Evolutionary conservation across 2,113 vertebrate genomes (phyloP), one percentile per base, ranked within the genome.

Genomic region (Eulemur macaco): DNA sequence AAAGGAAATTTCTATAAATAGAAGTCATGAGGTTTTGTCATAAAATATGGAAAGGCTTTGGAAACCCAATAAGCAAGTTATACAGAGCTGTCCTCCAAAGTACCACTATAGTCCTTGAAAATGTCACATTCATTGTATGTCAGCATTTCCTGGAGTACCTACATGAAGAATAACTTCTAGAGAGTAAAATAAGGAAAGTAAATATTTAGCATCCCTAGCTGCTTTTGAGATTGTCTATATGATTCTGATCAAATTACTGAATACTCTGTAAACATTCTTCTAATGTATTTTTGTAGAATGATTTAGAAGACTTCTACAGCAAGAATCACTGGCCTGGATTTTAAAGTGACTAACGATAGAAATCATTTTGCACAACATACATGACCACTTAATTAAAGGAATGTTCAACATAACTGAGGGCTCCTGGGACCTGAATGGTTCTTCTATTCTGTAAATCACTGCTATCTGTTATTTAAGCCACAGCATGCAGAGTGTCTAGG

Each of bases 311-410:
- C 17, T 91, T 80, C 37, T 73, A 56, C 9, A 91, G 29, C 8
- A 69, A 89, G 63, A 93, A 64, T 76, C 56, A 58, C 42, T 89
- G 39, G 9, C 21, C 74, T 96, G 37, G 31, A 64, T 89, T 97
- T 96, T 71, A 89, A 96, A 95, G 45, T 82, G 29, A 69, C 39
- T 31, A 71, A 12, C 10, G 91, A 83, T 47, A 94, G n/a, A 81
- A 21, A 18, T 56, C 8, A 11, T 91, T 96, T 47, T 80, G 23
- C 37, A 60, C n/a, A 84, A 42, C 76, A 56, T 90, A 18, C 23
- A n/a, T 39, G 76, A 68, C 39, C 71, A 45, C 34, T 94, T 89
- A 96, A 92, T 97, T 96, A 93, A 95, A 95, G 17, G 50, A 78
- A 42, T 74, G n/a, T 63, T 95, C 63, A 76, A 83, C 1, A 20